A percentile compares a stretch with the other conserved stretches of the same genome.
phyloP scores from a whole-genome alignment of 2,797 vertebrate genomes.

The Catharus ustulatus region DNA sequence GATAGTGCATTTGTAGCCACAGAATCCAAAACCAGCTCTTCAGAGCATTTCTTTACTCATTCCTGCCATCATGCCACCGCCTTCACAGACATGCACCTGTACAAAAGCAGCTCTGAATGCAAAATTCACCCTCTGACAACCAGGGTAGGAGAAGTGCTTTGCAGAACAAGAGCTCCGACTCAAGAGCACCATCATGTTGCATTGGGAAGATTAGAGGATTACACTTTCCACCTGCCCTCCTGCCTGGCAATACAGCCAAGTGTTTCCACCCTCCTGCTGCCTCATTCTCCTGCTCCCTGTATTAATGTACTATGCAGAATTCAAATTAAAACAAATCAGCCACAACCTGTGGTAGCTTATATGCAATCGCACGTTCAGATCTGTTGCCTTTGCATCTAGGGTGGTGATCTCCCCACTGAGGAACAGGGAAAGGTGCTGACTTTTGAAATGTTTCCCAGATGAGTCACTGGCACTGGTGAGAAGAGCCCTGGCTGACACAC shows the following conservation, averaged over 20 bases:
- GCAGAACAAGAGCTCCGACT: background rate
- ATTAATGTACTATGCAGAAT: background rate
- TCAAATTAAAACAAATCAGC: background rate
- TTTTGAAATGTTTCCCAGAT: background rate
- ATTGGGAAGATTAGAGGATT: background rate
- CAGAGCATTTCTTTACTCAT: background rate
- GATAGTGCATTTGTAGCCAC: background rate
- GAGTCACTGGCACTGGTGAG: background rate
- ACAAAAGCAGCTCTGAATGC: background rate
- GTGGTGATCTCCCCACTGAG: background rate
- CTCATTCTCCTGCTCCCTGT: background rate
- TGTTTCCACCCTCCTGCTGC: background rate
- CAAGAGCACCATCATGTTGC: background rate
- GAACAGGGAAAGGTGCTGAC: background rate
- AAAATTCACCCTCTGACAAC: background rate
- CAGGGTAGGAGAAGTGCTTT: background rate
- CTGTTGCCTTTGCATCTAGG: background rate
- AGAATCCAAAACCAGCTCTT: background rate
- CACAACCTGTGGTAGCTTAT: background rate
- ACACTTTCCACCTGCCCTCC: background rate
- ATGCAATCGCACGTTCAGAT: background rate
- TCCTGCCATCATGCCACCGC: background rate
- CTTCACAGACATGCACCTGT: background rate
- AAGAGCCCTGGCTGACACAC: background rate
- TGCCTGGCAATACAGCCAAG: background rate